Base-by-base conservation (phyloP, 37 sponge, comb jelly and placozoan species). In the Mnemiopsis leidyi region DNA sequence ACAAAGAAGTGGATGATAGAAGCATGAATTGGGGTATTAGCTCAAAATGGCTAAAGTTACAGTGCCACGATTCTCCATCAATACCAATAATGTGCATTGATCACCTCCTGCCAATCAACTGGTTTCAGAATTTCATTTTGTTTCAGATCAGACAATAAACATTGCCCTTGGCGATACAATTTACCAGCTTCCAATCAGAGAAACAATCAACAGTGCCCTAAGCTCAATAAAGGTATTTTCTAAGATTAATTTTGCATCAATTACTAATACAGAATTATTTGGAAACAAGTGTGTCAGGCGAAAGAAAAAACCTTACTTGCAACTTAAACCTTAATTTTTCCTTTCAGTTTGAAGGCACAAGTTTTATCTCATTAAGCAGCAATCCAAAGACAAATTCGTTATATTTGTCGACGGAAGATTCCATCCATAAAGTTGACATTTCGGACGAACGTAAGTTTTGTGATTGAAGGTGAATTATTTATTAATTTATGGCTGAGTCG, bases 261-360 rank as follows among this genome's bases (percentile, higher is more conserved):
- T 61, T 61, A 21, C 18, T 61, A 61, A 61, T 61, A 21, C 9
- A 61, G 9, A 61, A 61, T 9, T 61, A 61, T 61, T 61, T n/a
- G n/a, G n/a, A 61, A 61, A 18, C 68, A 61, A 61, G 18, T 61
- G 18, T 61, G 68, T 61, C 9, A 61, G 9, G 68, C 68, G n/a
- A n/a, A n/a, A n/a, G n/a, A n/a, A n/a, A n/a, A n/a, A n/a, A n/a
- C n/a, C n/a, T n/a, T n/a, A n/a, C n/a, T n/a, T n/a, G n/a, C n/a
- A n/a, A n/a, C n/a, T n/a, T n/a, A n/a, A n/a, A n/a, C n/a, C n/a
- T n/a, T n/a, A n/a, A n/a, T n/a, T n/a, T n/a, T n/a, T n/a, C n/a
- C 16, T 77, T 77, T 77, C 79, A 77, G 79, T 77, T 77, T 77
- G 79, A 77, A 36, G 79, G 79, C 1, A 77, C 79, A 31, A 77